phyloP scores from a whole-genome alignment of 2,113 vertebrate species.

The Phrynocephalus versicolor region DNA sequence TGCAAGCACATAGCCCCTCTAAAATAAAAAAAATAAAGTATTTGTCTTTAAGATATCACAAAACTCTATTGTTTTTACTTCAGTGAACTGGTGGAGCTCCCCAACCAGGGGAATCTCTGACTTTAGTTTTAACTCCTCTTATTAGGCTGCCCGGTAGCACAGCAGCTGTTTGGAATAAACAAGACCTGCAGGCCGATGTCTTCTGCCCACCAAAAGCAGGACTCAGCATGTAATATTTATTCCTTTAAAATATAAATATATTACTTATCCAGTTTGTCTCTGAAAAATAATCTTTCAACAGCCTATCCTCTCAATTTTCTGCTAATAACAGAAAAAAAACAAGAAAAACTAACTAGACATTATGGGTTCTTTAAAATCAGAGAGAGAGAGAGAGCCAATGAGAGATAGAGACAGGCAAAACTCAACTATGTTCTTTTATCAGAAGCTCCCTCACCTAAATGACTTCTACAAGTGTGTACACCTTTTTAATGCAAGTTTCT shows the following conservation, averaged over 20 bases:
- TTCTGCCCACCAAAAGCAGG: not conserved
- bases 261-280: not conserved
- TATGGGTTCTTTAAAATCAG: not conserved
- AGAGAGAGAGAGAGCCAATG: not conserved
- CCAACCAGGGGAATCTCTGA: not conserved
- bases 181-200: not conserved
- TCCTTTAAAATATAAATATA: not conserved
- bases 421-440: not conserved
- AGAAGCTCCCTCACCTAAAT: not conserved
- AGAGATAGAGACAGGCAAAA: not conserved
- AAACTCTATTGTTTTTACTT: not conserved
- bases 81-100: not conserved
- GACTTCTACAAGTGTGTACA: not conserved
- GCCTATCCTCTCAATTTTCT: not conserved
- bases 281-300: conserved; percentile 17
- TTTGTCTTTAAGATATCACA: not conserved
- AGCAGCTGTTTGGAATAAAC: not conserved
- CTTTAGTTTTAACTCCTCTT: not conserved
- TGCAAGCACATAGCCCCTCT: too few species aligned
- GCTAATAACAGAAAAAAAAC: not conserved
- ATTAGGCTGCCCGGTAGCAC: not conserved
- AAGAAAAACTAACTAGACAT: conserved; percentile 1
- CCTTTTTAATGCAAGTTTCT: not conserved
- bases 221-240: conserved; percentile 13
- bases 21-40: not conserved